phyloP scores from a whole-genome alignment of 2,888 invertebrate species.

The Synanthedon andrenaeformis region DNA sequence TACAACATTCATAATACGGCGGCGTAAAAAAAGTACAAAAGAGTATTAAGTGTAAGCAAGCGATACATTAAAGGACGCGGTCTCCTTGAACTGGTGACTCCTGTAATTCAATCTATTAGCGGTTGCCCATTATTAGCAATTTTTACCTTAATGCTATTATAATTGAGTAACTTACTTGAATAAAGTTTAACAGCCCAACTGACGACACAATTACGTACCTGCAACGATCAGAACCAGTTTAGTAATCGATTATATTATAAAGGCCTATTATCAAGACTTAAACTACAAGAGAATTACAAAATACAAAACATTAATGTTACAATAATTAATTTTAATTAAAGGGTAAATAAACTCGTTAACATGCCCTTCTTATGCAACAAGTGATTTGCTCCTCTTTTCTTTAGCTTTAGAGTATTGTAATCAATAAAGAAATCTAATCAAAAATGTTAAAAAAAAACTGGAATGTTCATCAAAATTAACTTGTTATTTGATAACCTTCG shows the following conservation, averaged over 20 bases:
- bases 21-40: too few species aligned
- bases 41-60: too few species aligned
- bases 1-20: too few species aligned
- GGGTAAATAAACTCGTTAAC: not conserved
- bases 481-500: too few species aligned
- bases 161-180: slow-evolving; percentile 1
- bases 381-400: too few species aligned
- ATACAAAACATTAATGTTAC: not conserved
- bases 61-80: too few species aligned
- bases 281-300: not conserved
- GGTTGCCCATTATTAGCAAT: not conserved
- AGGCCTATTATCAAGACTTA: slow-evolving; percentile 14
- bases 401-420: too few species aligned
- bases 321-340: not conserved
- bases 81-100: not conserved
- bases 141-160: not conserved
- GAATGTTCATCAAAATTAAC: too few species aligned
- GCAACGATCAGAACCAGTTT: slow-evolving; percentile 30
- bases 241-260: slow-evolving; percentile 20
- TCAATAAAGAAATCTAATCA: too few species aligned
- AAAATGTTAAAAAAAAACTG: too few species aligned
- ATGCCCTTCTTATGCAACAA: not conserved
- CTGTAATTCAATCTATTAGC: not conserved
- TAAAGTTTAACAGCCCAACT: not conserved
- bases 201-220: slow-evolving; percentile 25